Evolutionary conservation across 2,888 invertebrate genomes (phyloP), one percentile per base, ranked within the genome.

Genomic region (Eueremaeus valkanovi): DNA sequence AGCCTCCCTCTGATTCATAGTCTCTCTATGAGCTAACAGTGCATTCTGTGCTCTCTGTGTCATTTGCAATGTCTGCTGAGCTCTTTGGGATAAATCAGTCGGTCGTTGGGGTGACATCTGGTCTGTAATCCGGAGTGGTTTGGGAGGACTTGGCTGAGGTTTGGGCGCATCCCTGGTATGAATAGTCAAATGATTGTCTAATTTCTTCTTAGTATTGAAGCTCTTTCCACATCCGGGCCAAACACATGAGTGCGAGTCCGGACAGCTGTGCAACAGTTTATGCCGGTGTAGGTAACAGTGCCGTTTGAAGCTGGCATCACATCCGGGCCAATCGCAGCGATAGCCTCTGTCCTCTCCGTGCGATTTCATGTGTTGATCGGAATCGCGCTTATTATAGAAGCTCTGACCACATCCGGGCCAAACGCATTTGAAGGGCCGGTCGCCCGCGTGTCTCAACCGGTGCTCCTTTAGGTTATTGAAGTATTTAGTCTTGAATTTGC

Each of bases 151-250:
- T n/a, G n/a, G n/a, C n/a, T n/a, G n/a, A n/a, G n/a, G n/a, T n/a
- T n/a, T n/a, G n/a, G n/a, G n/a, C n/a, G n/a, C n/a, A n/a, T n/a
- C n/a, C n/a, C n/a, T n/a, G n/a, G n/a, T n/a, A 27, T 58, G 58
- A 58, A 58, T 27, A 5, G 58, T 27, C 58, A 58, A 27, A 58
- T 58, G 58, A 27, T 58, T 58, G 11, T 27, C 58, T 11, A 58
- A 29, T 29, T 58, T 58, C 13, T 58, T 58, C 29, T 58, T 58
- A 1, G 58, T 58, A 18, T 58, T 58, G 16, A 58, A 58, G 9
- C 21, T 21, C 29, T 58, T 58, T 24, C 58, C 58, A 58, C 58
- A 58, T 27, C 58, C 58, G 58, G 58, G 58, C 58, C 58, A 58
- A 27, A 58, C 58, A 58, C 58, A 58, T 6, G 58, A 27, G 11